Percentiles rank a stretch among this genome's conserved stretches.
Conservation (phyloP, 92 coral and sea anemone species). For the Palythoa caribaeorum region DNA sequence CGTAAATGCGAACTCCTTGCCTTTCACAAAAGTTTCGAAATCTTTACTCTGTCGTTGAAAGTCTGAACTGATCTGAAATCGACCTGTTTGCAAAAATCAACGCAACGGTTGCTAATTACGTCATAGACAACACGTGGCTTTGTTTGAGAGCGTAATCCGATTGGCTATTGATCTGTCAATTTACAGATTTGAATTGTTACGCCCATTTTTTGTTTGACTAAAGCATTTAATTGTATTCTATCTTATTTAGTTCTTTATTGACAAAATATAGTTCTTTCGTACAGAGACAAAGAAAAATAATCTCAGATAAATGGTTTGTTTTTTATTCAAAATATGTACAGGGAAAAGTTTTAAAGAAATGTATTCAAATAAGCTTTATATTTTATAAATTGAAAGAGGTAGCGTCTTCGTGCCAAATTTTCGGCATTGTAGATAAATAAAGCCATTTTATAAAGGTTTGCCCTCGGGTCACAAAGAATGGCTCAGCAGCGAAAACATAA, state of each 20-base stretch:
- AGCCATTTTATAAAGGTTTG: background rate
- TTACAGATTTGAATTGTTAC: constrained; percentile 27
- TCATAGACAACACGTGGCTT: constrained; percentile 80
- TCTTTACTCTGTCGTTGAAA: constrained; percentile 22
- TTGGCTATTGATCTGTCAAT: constrained; percentile 72
- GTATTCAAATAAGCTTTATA: background rate
- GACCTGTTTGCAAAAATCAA: constrained; percentile 52
- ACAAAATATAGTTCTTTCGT: background rate
- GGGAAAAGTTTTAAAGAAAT: background rate
- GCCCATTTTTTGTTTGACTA: constrained; percentile 42
- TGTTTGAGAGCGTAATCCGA: constrained; percentile 68
- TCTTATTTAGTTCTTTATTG: background rate
- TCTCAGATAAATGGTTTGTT: background rate
- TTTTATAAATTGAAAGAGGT: background rate
- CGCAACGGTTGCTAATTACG: constrained; percentile 75
- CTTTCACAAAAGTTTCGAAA: background rate
- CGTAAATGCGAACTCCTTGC: constrained; percentile 41
- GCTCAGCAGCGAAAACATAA: background rate
- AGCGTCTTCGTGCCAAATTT: background rate
- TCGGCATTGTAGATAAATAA: background rate
- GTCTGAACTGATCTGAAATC: constrained; percentile 24
- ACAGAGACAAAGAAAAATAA: constrained; percentile 31
- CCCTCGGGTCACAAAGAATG: background rate
- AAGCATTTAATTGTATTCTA: background rate
- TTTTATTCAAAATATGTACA: background rate